Percentiles rank a stretch among this genome's conserved stretches.
These are phyloP conservation scores for Clostera curtula DNA, from an alignment of 2,888 invertebrate species.

Conservation along the genomic window DNA sequence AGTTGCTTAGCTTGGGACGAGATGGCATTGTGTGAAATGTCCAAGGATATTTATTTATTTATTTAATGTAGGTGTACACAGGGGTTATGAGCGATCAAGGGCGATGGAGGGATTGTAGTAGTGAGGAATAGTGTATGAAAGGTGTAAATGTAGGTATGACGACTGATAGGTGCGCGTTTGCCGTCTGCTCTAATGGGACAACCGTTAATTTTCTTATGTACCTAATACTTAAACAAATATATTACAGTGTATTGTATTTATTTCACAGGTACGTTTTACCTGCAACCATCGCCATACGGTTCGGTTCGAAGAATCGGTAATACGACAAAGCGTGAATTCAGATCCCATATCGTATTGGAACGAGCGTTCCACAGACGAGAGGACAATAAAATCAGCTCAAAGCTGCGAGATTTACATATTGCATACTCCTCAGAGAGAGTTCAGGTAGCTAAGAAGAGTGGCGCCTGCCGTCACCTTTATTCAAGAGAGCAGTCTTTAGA, in stretches of 20 bases:
- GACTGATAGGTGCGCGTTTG: no score
- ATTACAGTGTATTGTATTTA: conserved; percentile 5
- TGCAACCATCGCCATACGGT: conserved; percentile 29
- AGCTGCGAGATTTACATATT: conserved; percentile 50
- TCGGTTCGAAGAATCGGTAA: conserved; percentile 38
- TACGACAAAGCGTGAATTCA: conserved; percentile 38
- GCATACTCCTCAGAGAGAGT: conserved; percentile 26
- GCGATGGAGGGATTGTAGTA: no score
- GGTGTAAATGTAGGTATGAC: no score
- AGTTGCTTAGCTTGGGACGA: no score
- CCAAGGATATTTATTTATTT: no score
- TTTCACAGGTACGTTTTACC: conserved; percentile 25
- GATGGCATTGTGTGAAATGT: no score
- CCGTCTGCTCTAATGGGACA: no score
- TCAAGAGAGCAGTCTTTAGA: conserved; percentile 10
- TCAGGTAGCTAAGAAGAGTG: conserved; percentile 8
- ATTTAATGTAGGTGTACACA: no score
- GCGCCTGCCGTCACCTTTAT: not conserved
- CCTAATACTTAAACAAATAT: no score
- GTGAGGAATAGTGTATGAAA: no score
- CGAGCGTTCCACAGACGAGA: conserved; percentile 30
- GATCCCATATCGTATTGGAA: conserved; percentile 44
- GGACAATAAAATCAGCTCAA: conserved; percentile 28
- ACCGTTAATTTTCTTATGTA: no score
- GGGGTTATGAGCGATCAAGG: no score